These are phyloP conservation scores for Hyperoodon ampullatus DNA, from an alignment of 2,113 vertebrate genomes.

Conservation along the genomic window DNA sequence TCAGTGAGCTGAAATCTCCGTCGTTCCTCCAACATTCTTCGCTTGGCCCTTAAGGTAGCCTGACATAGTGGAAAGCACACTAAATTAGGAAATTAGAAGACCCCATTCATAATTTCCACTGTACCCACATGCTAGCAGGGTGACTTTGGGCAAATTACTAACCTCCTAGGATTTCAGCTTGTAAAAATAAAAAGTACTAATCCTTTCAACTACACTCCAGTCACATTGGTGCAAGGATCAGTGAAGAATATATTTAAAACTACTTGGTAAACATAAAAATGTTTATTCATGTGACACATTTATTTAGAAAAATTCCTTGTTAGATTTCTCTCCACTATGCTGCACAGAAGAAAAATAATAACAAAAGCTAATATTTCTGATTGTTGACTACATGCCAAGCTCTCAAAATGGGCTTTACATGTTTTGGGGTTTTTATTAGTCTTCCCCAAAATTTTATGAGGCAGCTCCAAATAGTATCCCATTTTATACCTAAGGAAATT, in stretches of 20 bases:
- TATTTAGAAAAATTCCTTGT: constrained; percentile 14
- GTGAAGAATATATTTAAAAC: background rate
- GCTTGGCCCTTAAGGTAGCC: background rate
- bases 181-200: background rate
- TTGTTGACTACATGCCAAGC: background rate
- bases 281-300: background rate
- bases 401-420: background rate
- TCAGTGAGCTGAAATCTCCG: background rate
- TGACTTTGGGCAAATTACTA: background rate
- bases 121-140: background rate
- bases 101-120: background rate
- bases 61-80: background rate
- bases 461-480: background rate
- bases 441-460: background rate
- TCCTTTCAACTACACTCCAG: background rate
- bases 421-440: background rate
- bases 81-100: background rate
- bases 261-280: background rate
- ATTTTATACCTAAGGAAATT: background rate
- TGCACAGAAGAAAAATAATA: background rate
- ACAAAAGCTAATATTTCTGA: background rate
- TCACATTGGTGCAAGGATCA: background rate
- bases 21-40: background rate
- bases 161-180: background rate
- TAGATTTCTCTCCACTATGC: background rate